These are phyloP conservation scores for Noctua fimbriata DNA, from an alignment of 2,888 invertebrate species.

Conservation along the genomic window DNA sequence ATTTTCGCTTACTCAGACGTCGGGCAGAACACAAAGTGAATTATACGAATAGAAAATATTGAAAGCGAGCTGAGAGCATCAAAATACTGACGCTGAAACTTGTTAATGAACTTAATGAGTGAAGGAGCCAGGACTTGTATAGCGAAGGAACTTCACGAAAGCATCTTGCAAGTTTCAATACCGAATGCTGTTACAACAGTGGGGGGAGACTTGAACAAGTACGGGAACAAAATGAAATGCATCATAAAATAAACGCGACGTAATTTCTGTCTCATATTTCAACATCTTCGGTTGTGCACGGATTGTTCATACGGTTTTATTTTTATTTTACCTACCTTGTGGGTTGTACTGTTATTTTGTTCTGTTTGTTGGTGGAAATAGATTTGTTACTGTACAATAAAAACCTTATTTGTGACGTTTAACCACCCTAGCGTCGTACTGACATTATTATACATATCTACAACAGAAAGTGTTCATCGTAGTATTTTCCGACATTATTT, in stretches of 20 bases:
- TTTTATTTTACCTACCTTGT: conserved; percentile 58
- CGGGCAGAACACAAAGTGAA: conserved; percentile 82
- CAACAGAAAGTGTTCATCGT: not conserved
- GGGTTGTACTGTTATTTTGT: conserved; percentile 57
- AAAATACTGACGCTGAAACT: conserved; percentile 86
- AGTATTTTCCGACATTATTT: conserved; percentile 14
- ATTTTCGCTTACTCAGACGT: conserved; percentile 86
- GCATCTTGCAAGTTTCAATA: conserved; percentile 84
- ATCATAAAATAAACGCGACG: conserved; percentile 77
- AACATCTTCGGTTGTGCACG: conserved; percentile 58
- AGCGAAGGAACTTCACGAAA: conserved; percentile 80
- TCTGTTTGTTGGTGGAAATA: conserved; percentile 30
- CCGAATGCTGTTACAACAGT: conserved; percentile 79
- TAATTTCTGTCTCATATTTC: conserved; percentile 68
- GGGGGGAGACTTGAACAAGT: conserved; percentile 70
- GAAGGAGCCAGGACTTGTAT: conserved; percentile 82
- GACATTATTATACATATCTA: conserved; percentile 1
- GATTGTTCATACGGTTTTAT: conserved; percentile 45
- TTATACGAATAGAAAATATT: conserved; percentile 86
- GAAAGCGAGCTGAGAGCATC: conserved; percentile 83
- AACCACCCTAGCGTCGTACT: not conserved
- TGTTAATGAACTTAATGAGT: conserved; percentile 89
- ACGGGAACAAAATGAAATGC: conserved; percentile 78
- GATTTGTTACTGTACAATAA: conserved; percentile 35
- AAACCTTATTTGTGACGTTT: conserved; percentile 20